A percentile compares a stretch with the other conserved stretches of the same genome.
Evolutionary conservation across 2,888 invertebrate genomes (phyloP).

Genomic region (Dryobotodes eremita): DNA sequence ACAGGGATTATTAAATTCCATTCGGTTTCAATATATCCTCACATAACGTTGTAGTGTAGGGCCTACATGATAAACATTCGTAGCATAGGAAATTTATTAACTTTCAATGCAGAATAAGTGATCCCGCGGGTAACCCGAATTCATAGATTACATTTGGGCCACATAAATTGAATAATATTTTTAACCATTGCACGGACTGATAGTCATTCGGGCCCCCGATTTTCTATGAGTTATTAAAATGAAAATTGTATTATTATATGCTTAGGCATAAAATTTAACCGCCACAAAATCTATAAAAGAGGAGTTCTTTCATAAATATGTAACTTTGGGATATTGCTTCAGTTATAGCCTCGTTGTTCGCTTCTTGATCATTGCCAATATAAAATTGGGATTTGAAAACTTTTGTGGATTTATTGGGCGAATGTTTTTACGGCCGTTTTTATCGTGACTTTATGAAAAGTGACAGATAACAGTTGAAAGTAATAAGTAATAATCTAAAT

Average conservation of each 20-base stretch:
- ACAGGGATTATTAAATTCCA: constrained; percentile 5
- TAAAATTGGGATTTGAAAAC: constrained; percentile 70
- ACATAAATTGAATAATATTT: constrained; percentile 28
- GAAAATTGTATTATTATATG: constrained; percentile 54
- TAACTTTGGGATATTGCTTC: constrained; percentile 79
- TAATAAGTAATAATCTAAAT: neutral
- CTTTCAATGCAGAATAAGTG: constrained; percentile 21
- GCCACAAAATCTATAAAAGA: constrained; percentile 73
- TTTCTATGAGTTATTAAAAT: constrained; percentile 59
- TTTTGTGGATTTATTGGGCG: constrained; percentile 59
- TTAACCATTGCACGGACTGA: constrained; percentile 7
- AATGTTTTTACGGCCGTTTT: constrained; percentile 22
- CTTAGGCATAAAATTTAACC: constrained; percentile 72
- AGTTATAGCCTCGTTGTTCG: constrained; percentile 71
- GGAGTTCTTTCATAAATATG: constrained; percentile 82
- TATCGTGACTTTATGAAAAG: neutral
- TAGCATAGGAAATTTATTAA: constrained; percentile 16
- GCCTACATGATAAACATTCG: constrained; percentile 19
- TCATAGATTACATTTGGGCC: constrained; percentile 22
- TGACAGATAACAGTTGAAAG: neutral
- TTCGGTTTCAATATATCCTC: neutral
- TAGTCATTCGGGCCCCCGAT: constrained; percentile 3
- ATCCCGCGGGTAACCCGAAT: constrained; percentile 4
- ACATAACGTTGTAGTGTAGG: constrained; percentile 9
- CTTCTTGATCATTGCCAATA: constrained; percentile 69